Evolutionary conservation across 1,140 invertebrate species (phyloP), one percentile per base, ranked within the genome.

Genomic region (Stegodyphus dumicola): DNA sequence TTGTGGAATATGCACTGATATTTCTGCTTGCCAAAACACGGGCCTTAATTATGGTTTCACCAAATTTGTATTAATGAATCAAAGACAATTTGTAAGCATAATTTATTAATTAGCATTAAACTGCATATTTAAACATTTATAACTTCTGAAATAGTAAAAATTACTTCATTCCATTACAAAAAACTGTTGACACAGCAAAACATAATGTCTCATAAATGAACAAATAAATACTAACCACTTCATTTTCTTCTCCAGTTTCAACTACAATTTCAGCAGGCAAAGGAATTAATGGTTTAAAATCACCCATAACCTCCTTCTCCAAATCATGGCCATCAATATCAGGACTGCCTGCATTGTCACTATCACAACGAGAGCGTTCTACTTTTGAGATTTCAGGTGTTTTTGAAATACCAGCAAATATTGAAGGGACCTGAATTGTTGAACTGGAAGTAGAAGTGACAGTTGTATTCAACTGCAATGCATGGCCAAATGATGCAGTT

Each of bases 241-340:
- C 95, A 88, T 94, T 92, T 90, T 97, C 96, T 91, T 97, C 96
- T 4, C 95, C 95, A 9, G 95, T 96, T 53, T 92, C 94, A 0
- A 95, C 92, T 87, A 94, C 93, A 2, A 96, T 93, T 90, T 96
- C 94, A 53, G 94, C 95, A 0, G 96, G 96, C 54, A 98, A 90
- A 1, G 95, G 94, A 87, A 98, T 95, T 7, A 97, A 93, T 6
- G 96, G 95, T 89, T 95, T 93, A 89, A 96, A 98, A 90, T 97
- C 95, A 0, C 95, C 95, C 88, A 94, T 80, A 70, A 79, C 77
- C 65, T 79, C 76, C 52, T 54, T 80, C 76, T 79, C 80, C 17
- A 75, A 33, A 67, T 83, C 84, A 79, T 83, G 66, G 94, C 93
- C 18, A 92, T 93, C 81, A 65, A 53, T 33, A 65, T 86, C 84